Base-by-base conservation (phyloP, 2,113 vertebrate genomes). In the Castor canadensis region DNA sequence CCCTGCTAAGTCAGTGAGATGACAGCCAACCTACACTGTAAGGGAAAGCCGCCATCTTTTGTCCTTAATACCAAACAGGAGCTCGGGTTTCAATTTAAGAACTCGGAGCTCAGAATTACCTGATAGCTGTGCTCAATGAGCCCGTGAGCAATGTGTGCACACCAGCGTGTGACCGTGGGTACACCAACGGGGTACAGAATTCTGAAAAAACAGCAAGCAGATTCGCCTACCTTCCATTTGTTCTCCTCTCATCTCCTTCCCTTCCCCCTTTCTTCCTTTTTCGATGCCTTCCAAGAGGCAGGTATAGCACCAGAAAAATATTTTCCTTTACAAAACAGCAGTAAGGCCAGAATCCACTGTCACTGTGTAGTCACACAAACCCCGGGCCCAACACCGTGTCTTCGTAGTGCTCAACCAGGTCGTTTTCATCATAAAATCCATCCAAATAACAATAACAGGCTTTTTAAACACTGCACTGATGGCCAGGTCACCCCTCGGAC, bases 1-100 rank as follows among this genome's bases (percentile, higher is more conserved):
- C 96, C 72, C 35, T 87, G 77, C 91, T 95, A 64, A 94, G 56
- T 7, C 94, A 96, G 47, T 73, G 95, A 91, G 89, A 96, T 40
- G 52, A 96, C 64, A 93, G 67, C 62, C 67, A 69, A 72, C 2
- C 17, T 19, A 81, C 90, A 84, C 87, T 94, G 12, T 80, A 93
- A 95, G 75, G 38, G 40, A 95, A 80, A 90, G 12, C 43, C 71
- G 97, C 94, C 93, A 96, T 47, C 1, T 20, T 89, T 73, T 49
- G 92, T 38, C 0, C 88, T 94, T 56, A 76, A 87, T 93, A 66
- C 90, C 47, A 28, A 35, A 87, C 58, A 92, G 49, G 71, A 35
- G 79, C 45, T 16, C 95, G 84, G 93, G 66, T 0, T 96, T 95
- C 94, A 91, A 54, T 17, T 58, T 30, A 80, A 93, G 95, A 91